Evolutionary conservation across 2,888 invertebrate species (phyloP).

Genomic region (Linnaemya vulpina): DNA sequence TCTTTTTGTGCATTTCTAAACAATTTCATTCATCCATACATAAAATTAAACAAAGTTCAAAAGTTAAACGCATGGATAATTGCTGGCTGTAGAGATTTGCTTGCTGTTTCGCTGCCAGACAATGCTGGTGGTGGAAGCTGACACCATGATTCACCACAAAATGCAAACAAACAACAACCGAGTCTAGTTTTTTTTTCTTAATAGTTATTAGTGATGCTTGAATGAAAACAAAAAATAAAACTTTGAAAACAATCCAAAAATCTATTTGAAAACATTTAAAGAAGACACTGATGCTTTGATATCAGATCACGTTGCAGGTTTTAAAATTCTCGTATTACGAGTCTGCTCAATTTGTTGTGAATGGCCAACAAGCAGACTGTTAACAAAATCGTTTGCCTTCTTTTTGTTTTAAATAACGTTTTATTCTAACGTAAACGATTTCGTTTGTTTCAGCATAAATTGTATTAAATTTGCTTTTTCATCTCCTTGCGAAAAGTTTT

Average conservation of each 20-base stretch:
- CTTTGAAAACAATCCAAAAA: slow-evolving; percentile 5
- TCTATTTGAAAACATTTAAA: slow-evolving; percentile 27
- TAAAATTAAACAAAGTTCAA: slow-evolving; percentile 66
- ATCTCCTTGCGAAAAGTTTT: slow-evolving; percentile 11
- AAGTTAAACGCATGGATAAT: slow-evolving; percentile 72
- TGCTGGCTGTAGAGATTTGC: slow-evolving; percentile 40
- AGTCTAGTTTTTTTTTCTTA: slow-evolving; percentile 27
- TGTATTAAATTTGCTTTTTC: slow-evolving; percentile 4
- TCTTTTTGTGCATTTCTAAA: slow-evolving; percentile 30
- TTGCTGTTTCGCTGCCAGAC: slow-evolving; percentile 29
- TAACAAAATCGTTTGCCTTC: slow-evolving; percentile 13
- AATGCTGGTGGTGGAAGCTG: slow-evolving; percentile 15
- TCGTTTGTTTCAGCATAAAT: background rate
- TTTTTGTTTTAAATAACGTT: slow-evolving; percentile 34
- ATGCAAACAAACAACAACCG: slow-evolving; percentile 23
- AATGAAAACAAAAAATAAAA: slow-evolving; percentile 54
- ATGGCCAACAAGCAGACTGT: slow-evolving; percentile 35
- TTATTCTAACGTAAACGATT: slow-evolving; percentile 19
- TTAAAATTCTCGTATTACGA: slow-evolving; percentile 12
- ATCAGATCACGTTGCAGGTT: slow-evolving; percentile 40
- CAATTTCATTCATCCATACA: slow-evolving; percentile 46
- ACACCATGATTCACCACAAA: slow-evolving; percentile 58
- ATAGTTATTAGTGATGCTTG: slow-evolving; percentile 65
- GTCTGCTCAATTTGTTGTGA: background rate
- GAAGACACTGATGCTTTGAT: slow-evolving; percentile 48